Evolutionary conservation across 2,113 vertebrate species (phyloP).

Genomic region (Microcebus tavaratra): DNA sequence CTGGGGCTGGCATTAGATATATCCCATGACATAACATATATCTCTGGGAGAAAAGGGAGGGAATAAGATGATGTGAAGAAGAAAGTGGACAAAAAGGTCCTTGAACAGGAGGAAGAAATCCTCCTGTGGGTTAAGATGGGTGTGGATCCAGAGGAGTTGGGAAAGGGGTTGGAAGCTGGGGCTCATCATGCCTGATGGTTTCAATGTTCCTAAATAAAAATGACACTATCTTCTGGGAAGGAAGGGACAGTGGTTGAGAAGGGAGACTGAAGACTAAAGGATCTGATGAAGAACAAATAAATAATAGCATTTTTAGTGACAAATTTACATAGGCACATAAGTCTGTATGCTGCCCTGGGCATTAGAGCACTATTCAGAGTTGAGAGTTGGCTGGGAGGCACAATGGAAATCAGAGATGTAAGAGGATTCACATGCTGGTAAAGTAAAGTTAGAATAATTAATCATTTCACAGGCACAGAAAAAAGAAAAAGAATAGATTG

Average conservation of each 20-base stretch:
- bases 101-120: not conserved
- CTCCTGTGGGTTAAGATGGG: not conserved
- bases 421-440: not conserved
- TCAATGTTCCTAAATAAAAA: not conserved
- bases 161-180: not conserved
- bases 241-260: not conserved
- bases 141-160: not conserved
- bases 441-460: not conserved
- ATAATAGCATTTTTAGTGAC: not conserved
- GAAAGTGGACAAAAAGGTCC: not conserved
- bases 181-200: not conserved
- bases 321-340: not conserved
- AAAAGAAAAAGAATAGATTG: not conserved
- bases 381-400: not conserved
- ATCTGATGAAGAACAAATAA: not conserved
- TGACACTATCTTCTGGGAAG: not conserved
- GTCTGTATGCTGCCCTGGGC: not conserved
- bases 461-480: not conserved
- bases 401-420: not conserved
- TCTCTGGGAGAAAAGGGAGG: not conserved
- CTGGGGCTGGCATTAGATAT: not conserved
- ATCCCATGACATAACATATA: not conserved
- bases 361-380: not conserved
- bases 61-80: not conserved
- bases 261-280: not conserved